Percentiles rank a stretch among this genome's conserved stretches.
phyloP scores from a whole-genome alignment of 1,140 invertebrate species.

The Gonatopus flavifemur region DNA sequence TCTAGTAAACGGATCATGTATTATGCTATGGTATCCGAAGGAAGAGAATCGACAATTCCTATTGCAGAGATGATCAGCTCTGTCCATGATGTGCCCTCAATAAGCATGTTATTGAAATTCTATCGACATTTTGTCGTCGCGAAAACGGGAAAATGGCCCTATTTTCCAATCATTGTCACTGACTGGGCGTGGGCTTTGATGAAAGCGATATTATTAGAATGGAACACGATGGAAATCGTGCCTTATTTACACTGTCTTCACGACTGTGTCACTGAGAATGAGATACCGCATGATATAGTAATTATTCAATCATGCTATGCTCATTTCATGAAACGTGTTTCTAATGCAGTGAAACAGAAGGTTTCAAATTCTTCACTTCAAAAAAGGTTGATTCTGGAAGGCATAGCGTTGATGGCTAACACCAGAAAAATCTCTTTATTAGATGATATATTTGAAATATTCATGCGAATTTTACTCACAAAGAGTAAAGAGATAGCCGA shows the following conservation, averaged over 20 bases:
- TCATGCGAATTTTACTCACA: neutral
- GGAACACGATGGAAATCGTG: too few relatives aligned
- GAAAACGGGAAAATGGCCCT: slow-evolving; percentile 13
- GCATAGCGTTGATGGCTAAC: slow-evolving; percentile 5
- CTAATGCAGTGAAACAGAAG: slow-evolving; percentile 1
- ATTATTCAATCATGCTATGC: slow-evolving; percentile 7
- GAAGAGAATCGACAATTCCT: slow-evolving; percentile 6
- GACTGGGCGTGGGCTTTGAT: slow-evolving; percentile 28
- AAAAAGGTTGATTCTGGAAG: slow-evolving; percentile 4
- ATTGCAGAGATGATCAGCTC: slow-evolving; percentile 16
- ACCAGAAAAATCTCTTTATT: neutral
- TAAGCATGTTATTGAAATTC: too few relatives aligned
- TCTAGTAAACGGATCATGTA: slow-evolving; percentile 16
- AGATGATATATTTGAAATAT: slow-evolving; percentile 6
- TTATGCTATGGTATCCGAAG: slow-evolving; percentile 11
- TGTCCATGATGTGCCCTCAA: slow-evolving; percentile 10
- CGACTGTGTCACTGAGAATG: too few relatives aligned
- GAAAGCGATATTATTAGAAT: too few relatives aligned
- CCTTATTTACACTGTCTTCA: too few relatives aligned
- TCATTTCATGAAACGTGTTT: slow-evolving; percentile 12
- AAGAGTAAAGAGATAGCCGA: too few relatives aligned
- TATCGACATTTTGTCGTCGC: slow-evolving; percentile 11
- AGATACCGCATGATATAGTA: too few relatives aligned
- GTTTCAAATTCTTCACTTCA: neutral
- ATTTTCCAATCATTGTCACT: slow-evolving; percentile 14